Evolutionary conservation across 2,888 invertebrate genomes (phyloP), one percentile per base, ranked within the genome.

Genomic region (Leucoma salicis): DNA sequence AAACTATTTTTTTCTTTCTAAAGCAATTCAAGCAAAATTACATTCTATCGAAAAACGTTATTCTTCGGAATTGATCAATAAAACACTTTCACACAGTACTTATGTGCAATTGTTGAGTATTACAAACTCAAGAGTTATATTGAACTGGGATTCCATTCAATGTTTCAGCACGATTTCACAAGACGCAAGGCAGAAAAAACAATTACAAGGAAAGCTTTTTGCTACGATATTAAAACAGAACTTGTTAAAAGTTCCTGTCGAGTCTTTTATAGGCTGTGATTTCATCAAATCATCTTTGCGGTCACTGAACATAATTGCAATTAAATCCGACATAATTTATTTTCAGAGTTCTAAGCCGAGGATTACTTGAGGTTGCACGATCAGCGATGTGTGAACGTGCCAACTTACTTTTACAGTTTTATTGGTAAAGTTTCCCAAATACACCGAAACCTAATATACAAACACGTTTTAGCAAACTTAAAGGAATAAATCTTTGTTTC

Each of bases 281-380:
- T 60, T 57, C 50, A 64, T 64, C 68, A 52, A 57, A 63, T 68
- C 43, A 58, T 56, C 52, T 57, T 64, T 58, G 57, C 69, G 68
- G 70, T 70, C 68, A 66, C 62, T 60, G 66, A 53, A 53, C 64
- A 51, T 67, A 66, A 67, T 69, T 67, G 66, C 69, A 71, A 70
- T 69, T 71, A 71, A 71, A 63, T 64, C 62, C 52, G 46, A 57
- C 57, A 58, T 66, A 64, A 72, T 63, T 72, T 70, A 70, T 71
- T 57, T 62, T 57, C 49, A 35, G 56, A 63, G 58, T 55, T 61
- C 60, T 53, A 55, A 61, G 63, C 56, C 47, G 53, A 40, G 52
- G 51, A 53, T 59, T 49, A 56, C 62, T 52, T 48, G 61, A 41
- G 53, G 46, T 49, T 42, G 48, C 33, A 48, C 38, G 47, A 64